These are phyloP conservation scores for Alectura lathami DNA, from an alignment of 2,113 vertebrate species.

Conservation along the genomic window DNA sequence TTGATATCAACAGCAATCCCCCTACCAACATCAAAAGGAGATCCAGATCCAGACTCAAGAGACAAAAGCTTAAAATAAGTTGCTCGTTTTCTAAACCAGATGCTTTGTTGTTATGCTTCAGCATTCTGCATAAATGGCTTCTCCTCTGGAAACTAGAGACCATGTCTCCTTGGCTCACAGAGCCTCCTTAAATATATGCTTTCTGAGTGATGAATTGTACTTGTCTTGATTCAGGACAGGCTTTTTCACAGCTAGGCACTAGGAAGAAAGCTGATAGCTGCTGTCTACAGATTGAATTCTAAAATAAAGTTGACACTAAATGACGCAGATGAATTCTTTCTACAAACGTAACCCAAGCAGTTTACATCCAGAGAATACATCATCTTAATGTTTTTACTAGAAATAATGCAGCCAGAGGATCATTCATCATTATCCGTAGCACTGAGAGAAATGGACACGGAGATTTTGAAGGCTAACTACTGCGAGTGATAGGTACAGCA, in stretches of 20 bases:
- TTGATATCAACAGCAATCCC: neutral
- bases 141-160: neutral
- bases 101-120: neutral
- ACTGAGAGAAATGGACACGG: neutral
- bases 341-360: neutral
- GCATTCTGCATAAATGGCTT: neutral
- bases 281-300: neutral
- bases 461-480: neutral
- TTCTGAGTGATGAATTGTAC: neutral
- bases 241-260: neutral
- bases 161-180: neutral
- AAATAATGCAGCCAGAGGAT: neutral
- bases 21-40: neutral
- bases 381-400: neutral
- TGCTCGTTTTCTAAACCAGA: neutral
- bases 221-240: neutral
- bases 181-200: neutral
- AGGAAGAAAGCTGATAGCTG: neutral
- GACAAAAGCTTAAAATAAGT: neutral
- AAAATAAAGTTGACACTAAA: neutral
- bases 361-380: neutral
- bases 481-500: neutral
- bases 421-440: neutral
- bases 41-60: neutral
- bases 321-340: neutral